Evolutionary conservation across 1,140 invertebrate genomes (phyloP).

Genomic region (Diabrotica virgifera): DNA sequence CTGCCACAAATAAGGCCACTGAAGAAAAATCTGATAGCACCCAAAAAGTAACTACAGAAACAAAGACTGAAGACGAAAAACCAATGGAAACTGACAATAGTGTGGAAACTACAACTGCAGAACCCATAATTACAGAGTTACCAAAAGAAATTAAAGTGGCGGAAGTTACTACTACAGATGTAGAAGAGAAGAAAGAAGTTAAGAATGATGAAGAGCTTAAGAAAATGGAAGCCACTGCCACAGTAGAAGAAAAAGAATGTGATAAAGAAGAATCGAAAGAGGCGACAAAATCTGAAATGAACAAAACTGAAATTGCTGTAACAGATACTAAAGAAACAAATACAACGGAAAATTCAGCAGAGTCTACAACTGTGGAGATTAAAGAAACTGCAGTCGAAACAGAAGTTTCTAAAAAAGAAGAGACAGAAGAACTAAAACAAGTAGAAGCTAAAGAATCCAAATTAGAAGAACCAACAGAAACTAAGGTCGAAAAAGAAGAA

Average conservation of each 20-base stretch:
- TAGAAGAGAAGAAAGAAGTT: neutral
- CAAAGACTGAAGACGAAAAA: neutral
- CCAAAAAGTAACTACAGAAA: no score
- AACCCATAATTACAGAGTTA: neutral
- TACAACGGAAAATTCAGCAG: neutral
- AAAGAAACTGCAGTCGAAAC: neutral
- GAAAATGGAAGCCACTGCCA: no score
- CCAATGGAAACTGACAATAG: neutral
- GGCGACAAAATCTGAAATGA: slow-evolving; percentile 7
- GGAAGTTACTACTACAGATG: neutral
- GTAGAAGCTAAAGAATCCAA: slow-evolving; percentile 3
- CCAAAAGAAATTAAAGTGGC: slow-evolving; percentile 1
- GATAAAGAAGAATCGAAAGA: neutral
- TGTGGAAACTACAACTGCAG: neutral
- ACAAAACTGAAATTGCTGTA: neutral
- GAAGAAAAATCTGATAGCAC: neutral
- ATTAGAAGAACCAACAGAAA: slow-evolving; percentile 10
- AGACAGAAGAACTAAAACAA: neutral
- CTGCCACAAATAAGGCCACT: slow-evolving; percentile 10
- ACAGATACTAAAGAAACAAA: neutral
- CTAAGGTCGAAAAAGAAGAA: slow-evolving; percentile 8
- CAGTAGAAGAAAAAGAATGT: no score
- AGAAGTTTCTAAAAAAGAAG: neutral
- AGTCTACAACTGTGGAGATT: neutral
- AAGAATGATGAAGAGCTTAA: neutral